phyloP scores from a whole-genome alignment of 2,113 vertebrate species.

The Peromyscus leucopus region DNA sequence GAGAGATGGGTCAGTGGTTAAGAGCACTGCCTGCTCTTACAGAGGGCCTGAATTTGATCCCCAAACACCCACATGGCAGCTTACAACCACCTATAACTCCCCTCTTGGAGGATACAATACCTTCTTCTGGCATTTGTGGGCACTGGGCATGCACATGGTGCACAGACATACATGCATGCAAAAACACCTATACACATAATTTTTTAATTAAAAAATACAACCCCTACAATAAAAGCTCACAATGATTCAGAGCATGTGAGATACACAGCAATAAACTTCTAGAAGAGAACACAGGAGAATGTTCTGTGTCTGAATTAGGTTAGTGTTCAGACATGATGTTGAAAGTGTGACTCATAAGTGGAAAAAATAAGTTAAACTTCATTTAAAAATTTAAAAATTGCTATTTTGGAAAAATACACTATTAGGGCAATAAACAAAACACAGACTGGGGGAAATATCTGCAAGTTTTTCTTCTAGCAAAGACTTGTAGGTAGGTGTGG shows the following conservation, averaged over 20 bases:
- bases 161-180: neutral
- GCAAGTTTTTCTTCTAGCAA: neutral
- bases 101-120: neutral
- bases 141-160: neutral
- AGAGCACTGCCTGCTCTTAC: neutral
- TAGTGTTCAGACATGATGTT: neutral
- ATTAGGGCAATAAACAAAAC: neutral
- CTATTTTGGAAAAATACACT: neutral
- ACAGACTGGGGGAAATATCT: neutral
- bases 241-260: conserved; percentile 6
- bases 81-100: too few species aligned
- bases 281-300: neutral
- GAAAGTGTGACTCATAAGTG: neutral
- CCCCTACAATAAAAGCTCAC: neutral
- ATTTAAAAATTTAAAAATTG: conserved; percentile 18
- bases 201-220: neutral
- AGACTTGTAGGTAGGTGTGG: neutral
- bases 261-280: neutral
- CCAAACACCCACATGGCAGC: neutral
- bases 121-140: neutral
- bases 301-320: neutral
- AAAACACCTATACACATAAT: neutral
- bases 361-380: neutral
- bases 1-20: neutral
- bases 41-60: neutral